These are phyloP conservation scores for Campylomormyrus numenius DNA, from an alignment of 2,113 vertebrate genomes.

Conservation along the genomic window DNA sequence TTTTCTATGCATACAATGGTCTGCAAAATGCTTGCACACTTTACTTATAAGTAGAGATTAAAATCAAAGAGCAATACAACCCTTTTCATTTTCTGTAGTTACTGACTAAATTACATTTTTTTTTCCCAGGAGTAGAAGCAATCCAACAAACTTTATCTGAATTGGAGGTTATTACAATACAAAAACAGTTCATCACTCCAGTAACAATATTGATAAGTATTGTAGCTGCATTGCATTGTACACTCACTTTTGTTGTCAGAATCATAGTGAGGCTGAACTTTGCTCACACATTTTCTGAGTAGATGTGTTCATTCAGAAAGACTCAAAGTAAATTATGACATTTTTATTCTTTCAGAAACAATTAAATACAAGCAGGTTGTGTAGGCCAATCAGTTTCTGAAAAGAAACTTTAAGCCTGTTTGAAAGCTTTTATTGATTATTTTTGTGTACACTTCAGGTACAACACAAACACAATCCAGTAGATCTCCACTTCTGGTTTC, in stretches of 20 bases:
- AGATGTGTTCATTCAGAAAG: neutral
- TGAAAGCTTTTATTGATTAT: neutral
- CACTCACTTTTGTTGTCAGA: neutral
- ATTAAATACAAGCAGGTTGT: neutral
- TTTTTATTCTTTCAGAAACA: neutral
- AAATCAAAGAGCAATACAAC: neutral
- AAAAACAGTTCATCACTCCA: neutral
- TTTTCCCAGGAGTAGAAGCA: neutral
- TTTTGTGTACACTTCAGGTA: slow-evolving; percentile 1
- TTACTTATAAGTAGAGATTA: neutral
- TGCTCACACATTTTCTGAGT: neutral
- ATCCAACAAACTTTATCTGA: neutral
- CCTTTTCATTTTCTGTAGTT: neutral
- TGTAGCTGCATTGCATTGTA: neutral
- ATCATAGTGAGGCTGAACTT: neutral
- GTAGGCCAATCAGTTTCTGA: neutral
- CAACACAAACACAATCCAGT: neutral
- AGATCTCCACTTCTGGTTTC: neutral
- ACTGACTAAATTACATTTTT: neutral
- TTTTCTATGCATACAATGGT: neutral
- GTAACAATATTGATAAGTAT: neutral
- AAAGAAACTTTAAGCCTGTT: neutral
- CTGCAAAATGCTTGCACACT: neutral
- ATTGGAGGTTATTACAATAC: neutral
- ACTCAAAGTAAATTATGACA: neutral